phyloP scores from a whole-genome alignment of 2,888 invertebrate genomes.

The Amorpha juglandis region DNA sequence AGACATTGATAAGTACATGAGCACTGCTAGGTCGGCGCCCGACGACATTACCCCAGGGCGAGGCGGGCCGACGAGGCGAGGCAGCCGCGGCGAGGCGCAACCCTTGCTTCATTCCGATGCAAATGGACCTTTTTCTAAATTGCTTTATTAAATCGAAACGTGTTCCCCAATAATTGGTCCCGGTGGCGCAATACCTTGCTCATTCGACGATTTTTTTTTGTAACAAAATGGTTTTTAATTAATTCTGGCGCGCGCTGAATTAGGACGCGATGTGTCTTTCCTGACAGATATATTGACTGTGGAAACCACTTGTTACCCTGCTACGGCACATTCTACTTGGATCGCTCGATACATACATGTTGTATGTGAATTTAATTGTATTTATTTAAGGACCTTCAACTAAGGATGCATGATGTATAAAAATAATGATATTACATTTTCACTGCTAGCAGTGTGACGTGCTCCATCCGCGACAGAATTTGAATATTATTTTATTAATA shows the following conservation, averaged over 20 bases:
- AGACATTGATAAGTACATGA: background rate
- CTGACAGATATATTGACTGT: slow-evolving; percentile 26
- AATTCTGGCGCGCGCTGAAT: slow-evolving; percentile 32
- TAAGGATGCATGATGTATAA: too few species aligned
- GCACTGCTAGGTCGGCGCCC: background rate
- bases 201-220: slow-evolving; percentile 26
- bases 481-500: too few species aligned
- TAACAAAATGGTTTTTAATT: slow-evolving; percentile 38
- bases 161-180: slow-evolving; percentile 72
- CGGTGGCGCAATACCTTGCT: slow-evolving; percentile 33
- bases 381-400: too few species aligned
- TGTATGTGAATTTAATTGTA: too few species aligned
- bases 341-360: too few species aligned
- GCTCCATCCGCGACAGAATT: too few species aligned
- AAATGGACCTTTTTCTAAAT: slow-evolving; percentile 78
- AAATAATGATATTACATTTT: too few species aligned
- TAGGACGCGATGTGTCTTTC: slow-evolving; percentile 30
- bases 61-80: background rate
- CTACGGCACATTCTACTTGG: background rate
- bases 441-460: too few species aligned
- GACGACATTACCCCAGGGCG: background rate
- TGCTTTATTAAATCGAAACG: slow-evolving; percentile 80
- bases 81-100: slow-evolving; percentile 31
- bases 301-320: slow-evolving; percentile 20
- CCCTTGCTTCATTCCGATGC: slow-evolving; percentile 73